Evolutionary conservation across 2,797 vertebrate species (phyloP).

Genomic region (Emys orbicularis): DNA sequence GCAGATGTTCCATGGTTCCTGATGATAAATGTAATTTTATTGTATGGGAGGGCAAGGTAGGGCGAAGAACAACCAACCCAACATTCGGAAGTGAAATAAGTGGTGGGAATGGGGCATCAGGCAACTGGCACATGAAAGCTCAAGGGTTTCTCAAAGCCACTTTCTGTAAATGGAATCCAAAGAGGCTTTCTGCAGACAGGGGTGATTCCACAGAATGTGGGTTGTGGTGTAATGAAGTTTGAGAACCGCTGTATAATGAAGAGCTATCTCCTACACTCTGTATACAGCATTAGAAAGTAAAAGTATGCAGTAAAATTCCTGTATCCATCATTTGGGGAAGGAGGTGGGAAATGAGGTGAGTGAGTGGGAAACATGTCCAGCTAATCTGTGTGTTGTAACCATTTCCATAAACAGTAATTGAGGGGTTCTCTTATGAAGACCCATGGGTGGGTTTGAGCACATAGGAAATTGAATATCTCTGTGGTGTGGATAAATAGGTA

Average conservation of each 20-base stretch:
- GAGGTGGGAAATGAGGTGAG: background rate
- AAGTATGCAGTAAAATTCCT: background rate
- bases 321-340: background rate
- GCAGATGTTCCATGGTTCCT: background rate
- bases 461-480: background rate
- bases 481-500: background rate
- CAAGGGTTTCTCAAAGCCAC: background rate
- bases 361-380: background rate
- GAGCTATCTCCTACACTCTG: background rate
- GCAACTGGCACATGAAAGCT: background rate
- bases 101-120: background rate
- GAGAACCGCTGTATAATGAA: no score
- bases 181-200: background rate
- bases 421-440: background rate
- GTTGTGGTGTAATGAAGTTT: no score
- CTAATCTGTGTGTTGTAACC: background rate
- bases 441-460: background rate
- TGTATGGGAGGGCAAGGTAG: background rate
- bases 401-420: background rate
- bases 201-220: background rate
- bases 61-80: background rate
- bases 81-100: background rate
- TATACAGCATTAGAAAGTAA: background rate
- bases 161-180: background rate
- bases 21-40: background rate